Evolutionary conservation across 2,797 vertebrate genomes (phyloP).

Genomic region (Dipus sagitta): DNA sequence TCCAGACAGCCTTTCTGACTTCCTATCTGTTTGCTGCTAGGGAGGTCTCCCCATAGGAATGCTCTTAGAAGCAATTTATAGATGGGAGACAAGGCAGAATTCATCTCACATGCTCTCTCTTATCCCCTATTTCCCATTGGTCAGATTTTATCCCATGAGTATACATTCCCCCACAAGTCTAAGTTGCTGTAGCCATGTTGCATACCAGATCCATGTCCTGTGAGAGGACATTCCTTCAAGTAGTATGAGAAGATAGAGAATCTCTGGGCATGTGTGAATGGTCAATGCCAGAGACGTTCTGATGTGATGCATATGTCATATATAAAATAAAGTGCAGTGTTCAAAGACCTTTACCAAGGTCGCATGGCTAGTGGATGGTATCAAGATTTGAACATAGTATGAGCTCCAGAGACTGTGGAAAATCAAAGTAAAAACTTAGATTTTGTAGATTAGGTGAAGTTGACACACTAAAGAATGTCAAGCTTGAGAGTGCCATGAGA

Average conservation of each 20-base stretch:
- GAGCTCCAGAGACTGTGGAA: conserved; percentile 17
- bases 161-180: background rate
- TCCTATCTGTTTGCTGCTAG: background rate
- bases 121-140: background rate
- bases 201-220: background rate
- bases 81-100: background rate
- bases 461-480: background rate
- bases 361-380: too few relatives aligned
- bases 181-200: background rate
- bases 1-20: background rate
- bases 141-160: background rate
- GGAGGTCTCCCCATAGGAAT: background rate
- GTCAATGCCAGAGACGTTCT: background rate
- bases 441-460: background rate
- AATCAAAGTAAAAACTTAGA: background rate
- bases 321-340: background rate
- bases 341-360: too few relatives aligned
- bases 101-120: background rate
- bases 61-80: background rate
- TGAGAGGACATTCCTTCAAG: background rate
- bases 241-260: background rate
- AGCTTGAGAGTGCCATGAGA: background rate
- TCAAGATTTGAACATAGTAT: background rate
- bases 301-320: background rate
- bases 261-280: background rate